phyloP scores from a whole-genome alignment of 2,797 vertebrate genomes.

The Cichlasoma orientale region DNA sequence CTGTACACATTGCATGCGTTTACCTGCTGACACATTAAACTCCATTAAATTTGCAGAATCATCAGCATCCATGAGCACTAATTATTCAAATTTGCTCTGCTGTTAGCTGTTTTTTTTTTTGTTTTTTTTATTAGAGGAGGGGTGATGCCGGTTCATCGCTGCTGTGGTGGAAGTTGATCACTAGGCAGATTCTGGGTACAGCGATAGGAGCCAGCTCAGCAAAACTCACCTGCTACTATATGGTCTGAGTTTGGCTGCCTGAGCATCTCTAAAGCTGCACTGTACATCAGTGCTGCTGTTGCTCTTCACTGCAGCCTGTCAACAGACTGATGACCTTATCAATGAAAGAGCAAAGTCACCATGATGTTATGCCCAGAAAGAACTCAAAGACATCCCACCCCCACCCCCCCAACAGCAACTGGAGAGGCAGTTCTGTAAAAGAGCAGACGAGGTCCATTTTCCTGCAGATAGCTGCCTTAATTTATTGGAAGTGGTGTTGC shows the following conservation, averaged over 20 bases:
- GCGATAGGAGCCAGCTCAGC: conserved; percentile 78
- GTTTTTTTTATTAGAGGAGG: conserved; percentile 44
- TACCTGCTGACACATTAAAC: conserved; percentile 33
- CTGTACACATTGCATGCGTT: conserved; percentile 4
- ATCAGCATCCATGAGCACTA: conserved; percentile 55
- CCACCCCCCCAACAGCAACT: not conserved
- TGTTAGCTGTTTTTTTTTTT: conserved; percentile 18
- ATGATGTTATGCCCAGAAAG: conserved; percentile 31
- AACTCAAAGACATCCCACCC: conserved; percentile 25
- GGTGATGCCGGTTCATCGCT: conserved; percentile 64
- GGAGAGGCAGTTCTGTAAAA: conserved; percentile 26
- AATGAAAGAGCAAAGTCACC: conserved; percentile 78
- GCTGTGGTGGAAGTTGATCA: conserved; percentile 78
- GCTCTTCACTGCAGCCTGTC: conserved; percentile 61
- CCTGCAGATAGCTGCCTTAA: conserved; percentile 49
- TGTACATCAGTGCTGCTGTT: conserved; percentile 45
- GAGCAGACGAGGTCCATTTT: conserved; percentile 27
- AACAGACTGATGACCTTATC: conserved; percentile 78
- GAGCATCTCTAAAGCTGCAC: conserved; percentile 59
- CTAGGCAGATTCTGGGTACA: conserved; percentile 79
- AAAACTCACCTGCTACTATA: conserved; percentile 75
- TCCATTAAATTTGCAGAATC: conserved; percentile 53
- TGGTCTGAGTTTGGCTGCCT: conserved; percentile 63
- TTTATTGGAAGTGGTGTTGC: conserved; percentile 63
- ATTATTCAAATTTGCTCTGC: conserved; percentile 60